phyloP scores from a whole-genome alignment of 2,113 vertebrate species.

The Vicugna pacos region DNA sequence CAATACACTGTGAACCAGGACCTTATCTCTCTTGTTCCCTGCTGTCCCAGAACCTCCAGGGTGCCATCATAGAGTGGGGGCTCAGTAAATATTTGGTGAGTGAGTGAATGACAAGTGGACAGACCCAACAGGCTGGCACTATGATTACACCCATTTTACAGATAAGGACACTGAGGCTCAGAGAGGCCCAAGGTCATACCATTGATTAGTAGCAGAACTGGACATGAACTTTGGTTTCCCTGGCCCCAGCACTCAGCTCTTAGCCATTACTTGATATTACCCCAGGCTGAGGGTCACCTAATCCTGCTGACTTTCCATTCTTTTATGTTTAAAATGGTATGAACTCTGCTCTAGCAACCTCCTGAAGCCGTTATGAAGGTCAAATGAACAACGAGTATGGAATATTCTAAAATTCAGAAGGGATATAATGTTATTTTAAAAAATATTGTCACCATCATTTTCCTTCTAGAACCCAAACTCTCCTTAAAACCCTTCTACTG shows the following conservation, averaged over 20 bases:
- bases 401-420: constrained; percentile 12
- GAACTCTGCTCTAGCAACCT: not conserved
- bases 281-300: not conserved
- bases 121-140: not conserved
- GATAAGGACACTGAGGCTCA: not conserved
- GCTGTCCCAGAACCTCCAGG: not conserved
- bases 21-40: not conserved
- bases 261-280: not conserved
- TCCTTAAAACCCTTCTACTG: not conserved
- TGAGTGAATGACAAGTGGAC: not conserved
- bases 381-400: not conserved
- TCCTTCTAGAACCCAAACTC: not conserved
- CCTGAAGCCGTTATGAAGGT: not conserved
- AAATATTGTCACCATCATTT: not conserved
- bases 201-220: not conserved
- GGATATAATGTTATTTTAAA: not conserved
- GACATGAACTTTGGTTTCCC: not conserved
- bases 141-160: not conserved
- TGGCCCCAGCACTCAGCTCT: not conserved
- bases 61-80: not conserved
- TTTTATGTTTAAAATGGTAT: not conserved
- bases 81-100: not conserved
- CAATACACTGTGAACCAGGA: not conserved
- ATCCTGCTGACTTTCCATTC: not conserved
- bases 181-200: not conserved